Percentiles rank a stretch among this genome's conserved stretches.
Evolutionary conservation across 2,113 vertebrate genomes (phyloP).

Genomic region (Lontra canadensis): DNA sequence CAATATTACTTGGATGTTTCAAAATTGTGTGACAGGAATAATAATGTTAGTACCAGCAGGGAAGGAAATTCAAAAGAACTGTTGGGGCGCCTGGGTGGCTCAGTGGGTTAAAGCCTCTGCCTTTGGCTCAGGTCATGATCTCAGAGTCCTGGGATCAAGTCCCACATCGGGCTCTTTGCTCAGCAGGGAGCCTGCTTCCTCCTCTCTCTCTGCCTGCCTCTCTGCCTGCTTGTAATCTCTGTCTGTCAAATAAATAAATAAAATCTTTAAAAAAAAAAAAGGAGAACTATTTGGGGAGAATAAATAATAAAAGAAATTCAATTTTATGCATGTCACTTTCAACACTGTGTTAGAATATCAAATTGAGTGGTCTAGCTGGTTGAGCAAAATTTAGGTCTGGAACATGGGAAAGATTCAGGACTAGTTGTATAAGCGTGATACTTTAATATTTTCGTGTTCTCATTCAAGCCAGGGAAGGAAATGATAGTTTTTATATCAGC

Average conservation of each 20-base stretch:
- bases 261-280: background rate
- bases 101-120: no score
- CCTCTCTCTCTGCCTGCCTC: no score
- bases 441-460: background rate
- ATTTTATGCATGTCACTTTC: slow-evolving; percentile 22
- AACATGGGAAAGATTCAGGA: background rate
- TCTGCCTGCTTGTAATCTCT: no score
- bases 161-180: no score
- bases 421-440: background rate
- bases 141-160: no score
- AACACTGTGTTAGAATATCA: slow-evolving; percentile 1
- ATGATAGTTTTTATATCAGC: background rate
- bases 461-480: background rate
- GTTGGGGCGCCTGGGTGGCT: background rate
- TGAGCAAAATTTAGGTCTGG: background rate
- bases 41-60: background rate
- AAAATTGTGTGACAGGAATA: slow-evolving; percentile 31
- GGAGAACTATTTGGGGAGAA: background rate
- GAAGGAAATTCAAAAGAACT: background rate
- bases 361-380: background rate
- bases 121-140: no score
- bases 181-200: no score
- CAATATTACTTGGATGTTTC: background rate
- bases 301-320: background rate
- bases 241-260: no score